Evolutionary conservation across 2,113 vertebrate species (phyloP), one percentile per base, ranked within the genome.

Genomic region (Sander vitreus): DNA sequence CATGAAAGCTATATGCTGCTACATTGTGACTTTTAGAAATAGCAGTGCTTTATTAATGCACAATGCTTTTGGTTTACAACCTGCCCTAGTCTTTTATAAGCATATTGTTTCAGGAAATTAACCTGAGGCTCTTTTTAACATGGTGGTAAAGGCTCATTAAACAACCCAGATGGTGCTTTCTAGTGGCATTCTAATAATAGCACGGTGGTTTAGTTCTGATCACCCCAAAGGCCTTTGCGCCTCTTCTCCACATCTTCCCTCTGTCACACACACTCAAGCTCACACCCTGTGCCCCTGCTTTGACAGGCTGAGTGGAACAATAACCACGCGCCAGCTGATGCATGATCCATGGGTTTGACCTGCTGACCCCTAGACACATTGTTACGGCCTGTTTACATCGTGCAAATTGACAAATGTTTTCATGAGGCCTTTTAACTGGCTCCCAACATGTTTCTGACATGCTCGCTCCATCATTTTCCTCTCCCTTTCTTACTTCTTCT

Each of bases 261-360:
- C 72, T 72, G 69, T 55, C 89, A 75, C 78, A 80, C 77, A 65
- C 76, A 76, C 67, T 85, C 80, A 71, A 2, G 15, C 81, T 84
- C 83, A 79, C 83, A 76, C 87, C 73, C 63, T 62, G 50, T 62
- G 76, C 72, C 85, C 70, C 79, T 67, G 78, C 87, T 84, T 83
- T 84, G 83, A 92, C 89, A 87, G 77, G 76, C 85, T 57, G 83
- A 84, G 85, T 53, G 23, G 80, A 91, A 93, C 92, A 94, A 95
- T 93, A 94, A 92, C 87, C 91, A 91, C 88, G 77, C 53, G 83
- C 91, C 93, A 92, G 91, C 93, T 93, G 92, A 95, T 91, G 90
- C 90, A 27, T 88, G 93, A 94, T 91, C 92, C 89, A 93, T 91
- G 90, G 91, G 77, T 91, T 94, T 94, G 94, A 95, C 94, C 95